Evolutionary conservation across 1,140 invertebrate genomes (phyloP).

Genomic region (Sminthurides bifidus): DNA sequence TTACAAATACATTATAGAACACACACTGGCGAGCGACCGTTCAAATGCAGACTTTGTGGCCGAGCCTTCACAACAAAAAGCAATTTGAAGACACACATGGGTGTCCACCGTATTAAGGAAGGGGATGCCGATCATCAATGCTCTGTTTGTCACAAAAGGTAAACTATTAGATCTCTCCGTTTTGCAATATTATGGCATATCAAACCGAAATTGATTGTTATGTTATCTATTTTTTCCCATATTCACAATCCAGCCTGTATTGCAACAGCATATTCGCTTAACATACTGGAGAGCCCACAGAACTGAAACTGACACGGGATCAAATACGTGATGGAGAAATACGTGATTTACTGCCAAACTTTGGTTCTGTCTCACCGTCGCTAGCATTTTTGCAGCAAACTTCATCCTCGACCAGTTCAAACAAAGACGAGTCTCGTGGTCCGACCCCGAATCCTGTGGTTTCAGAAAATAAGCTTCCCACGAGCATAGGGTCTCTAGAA

Average conservation of each 20-base stretch:
- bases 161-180: neutral
- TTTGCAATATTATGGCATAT: neutral
- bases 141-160: constrained; percentile 92
- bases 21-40: constrained; percentile 89
- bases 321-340: constrained; percentile 73
- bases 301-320: constrained; percentile 68
- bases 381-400: constrained; percentile 39
- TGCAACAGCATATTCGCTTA: constrained; percentile 88
- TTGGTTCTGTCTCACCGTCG: neutral
- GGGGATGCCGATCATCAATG: constrained; percentile 89
- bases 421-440: constrained; percentile 38
- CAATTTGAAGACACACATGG: constrained; percentile 98
- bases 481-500: constrained; percentile 59
- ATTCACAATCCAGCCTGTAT: constrained; percentile 83
- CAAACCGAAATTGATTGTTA: neutral
- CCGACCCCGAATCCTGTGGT: neutral
- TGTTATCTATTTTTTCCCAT: neutral
- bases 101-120: constrained; percentile 87
- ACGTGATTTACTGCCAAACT: constrained; percentile 47
- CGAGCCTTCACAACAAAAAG: constrained; percentile 97
- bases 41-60: constrained; percentile 40
- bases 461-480: constrained; percentile 42
- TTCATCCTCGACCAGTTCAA: constrained; percentile 38
- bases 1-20: constrained; percentile 98
- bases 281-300: constrained; percentile 59